Base-by-base conservation (phyloP, 2,888 invertebrate species). In the Plagodis dolabraria region DNA sequence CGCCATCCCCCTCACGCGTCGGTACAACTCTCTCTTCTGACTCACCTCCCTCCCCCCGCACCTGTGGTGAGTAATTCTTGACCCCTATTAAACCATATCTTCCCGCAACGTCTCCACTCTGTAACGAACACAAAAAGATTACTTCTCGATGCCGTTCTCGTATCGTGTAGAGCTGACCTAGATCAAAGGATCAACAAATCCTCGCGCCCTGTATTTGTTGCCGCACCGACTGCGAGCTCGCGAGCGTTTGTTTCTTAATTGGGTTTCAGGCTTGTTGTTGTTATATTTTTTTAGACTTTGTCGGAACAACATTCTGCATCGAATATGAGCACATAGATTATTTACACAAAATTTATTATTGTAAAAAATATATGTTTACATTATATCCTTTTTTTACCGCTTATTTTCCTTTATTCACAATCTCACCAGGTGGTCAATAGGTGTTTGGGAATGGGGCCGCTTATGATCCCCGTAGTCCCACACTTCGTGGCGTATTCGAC, bases 51-150 rank as follows among this genome's bases (percentile, higher is more conserved):
- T 5, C 22, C 45, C 5, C 9, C 10, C 7, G 8, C 53, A 11
- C 7, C n/a, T 8, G 44, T 44, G 22, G 33, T 49, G 55, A 55
- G 49, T 36, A 44, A 49, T 49, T 38, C 10, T 40, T 33, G 45
- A 49, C 38, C 43, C 48, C 36, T 49, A 52, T 22, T 35, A 46
- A 47, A 42, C 36, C 54, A 57, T 51, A 43, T 60, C 46, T 47
- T 53, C 53, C 7, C 40, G 54, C 38, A 56, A 44, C 35, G 35
- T 43, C 54, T 45, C 40, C 50, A 36, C 49, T 47, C 36, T 45
- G 35, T 46, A 42, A 53, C 47, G 46, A 53, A 50, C 56, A 38
- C 56, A 34, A 50, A 47, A 45, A 46, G 50, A 45, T 49, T 33
- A 22, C 10, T 33, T 33, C 33, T 42, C 34, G 46, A 5, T n/a